These are phyloP conservation scores for Thereva unica DNA, from an alignment of 2,888 invertebrate genomes.

Conservation along the genomic window DNA sequence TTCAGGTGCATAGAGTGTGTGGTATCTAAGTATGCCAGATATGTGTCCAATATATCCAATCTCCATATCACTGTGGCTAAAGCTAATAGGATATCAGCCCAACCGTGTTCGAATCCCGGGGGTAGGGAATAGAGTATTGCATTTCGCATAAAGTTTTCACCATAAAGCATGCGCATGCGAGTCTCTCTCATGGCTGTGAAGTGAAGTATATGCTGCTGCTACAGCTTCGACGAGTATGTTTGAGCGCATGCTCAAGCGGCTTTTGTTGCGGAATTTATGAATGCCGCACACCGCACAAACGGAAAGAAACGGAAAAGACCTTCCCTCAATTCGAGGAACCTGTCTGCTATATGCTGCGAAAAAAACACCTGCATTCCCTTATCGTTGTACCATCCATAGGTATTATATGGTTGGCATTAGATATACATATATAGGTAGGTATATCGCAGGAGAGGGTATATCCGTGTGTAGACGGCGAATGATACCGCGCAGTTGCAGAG, in stretches of 20 bases:
- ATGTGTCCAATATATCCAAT: too few species aligned
- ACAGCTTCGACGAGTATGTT: conserved; percentile 2
- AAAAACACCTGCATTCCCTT: conserved; percentile 31
- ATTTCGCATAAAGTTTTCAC: conserved; percentile 18
- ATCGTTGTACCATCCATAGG: conserved; percentile 17
- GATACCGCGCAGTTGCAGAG: too few species aligned
- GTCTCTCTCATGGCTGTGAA: neutral
- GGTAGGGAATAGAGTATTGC: conserved; percentile 2
- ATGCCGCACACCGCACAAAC: neutral
- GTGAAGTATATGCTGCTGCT: neutral
- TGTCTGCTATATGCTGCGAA: neutral
- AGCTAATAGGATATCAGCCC: conserved; percentile 22
- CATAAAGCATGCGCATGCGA: neutral
- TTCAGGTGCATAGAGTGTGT: too few species aligned
- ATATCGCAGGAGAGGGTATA: too few species aligned
- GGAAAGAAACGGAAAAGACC: conserved; percentile 24
- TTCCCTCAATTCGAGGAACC: conserved; percentile 24
- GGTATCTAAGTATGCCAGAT: too few species aligned
- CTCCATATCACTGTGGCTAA: neutral
- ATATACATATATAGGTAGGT: too few species aligned
- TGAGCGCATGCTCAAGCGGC: conserved; percentile 22
- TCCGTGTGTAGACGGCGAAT: too few species aligned
- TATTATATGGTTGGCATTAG: too few species aligned
- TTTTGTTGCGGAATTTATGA: conserved; percentile 26
- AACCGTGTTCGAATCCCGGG: conserved; percentile 2